Percentiles rank a stretch among this genome's conserved stretches.
phyloP scores from a whole-genome alignment of 1,140 invertebrate species.

The Bombus sylvicola region DNA sequence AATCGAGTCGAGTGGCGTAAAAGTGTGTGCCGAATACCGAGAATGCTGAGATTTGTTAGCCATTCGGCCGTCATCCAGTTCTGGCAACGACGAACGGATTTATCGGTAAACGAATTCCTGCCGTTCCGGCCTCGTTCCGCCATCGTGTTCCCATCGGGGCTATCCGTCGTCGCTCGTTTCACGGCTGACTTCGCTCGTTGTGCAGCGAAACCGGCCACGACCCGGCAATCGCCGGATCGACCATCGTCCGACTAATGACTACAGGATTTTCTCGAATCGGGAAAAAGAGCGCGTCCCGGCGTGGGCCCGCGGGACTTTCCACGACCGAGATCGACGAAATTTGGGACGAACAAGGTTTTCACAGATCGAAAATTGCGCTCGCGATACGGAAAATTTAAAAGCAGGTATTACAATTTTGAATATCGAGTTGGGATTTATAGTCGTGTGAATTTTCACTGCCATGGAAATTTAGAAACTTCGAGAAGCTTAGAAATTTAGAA shows the following conservation, averaged over 20 bases:
- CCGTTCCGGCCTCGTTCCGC: slow-evolving; percentile 36
- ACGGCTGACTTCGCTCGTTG: slow-evolving; percentile 28
- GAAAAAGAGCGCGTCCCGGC: background rate
- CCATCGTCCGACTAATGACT: slow-evolving; percentile 13
- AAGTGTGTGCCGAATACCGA: slow-evolving; percentile 18
- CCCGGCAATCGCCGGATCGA: slow-evolving; percentile 18
- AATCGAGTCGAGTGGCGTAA: slow-evolving; percentile 46
- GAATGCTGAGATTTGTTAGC: slow-evolving; percentile 20
- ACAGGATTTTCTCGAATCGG: background rate
- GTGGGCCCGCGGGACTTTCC: background rate
- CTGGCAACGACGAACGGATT: slow-evolving; percentile 21
- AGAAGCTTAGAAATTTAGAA: background rate
- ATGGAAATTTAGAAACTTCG: background rate
- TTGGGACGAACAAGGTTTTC: background rate
- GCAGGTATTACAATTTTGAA: background rate
- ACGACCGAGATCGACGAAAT: background rate
- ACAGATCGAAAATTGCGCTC: background rate
- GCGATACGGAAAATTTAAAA: background rate
- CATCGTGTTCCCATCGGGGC: background rate
- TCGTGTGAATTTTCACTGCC: background rate
- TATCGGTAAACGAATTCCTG: slow-evolving; percentile 47
- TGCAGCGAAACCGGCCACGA: slow-evolving; percentile 20
- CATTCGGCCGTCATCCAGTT: slow-evolving; percentile 41
- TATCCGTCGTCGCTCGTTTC: slow-evolving; percentile 21
- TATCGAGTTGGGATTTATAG: background rate